phyloP scores from a whole-genome alignment of 2,888 invertebrate genomes.

The Alviniconcha strummeri region DNA sequence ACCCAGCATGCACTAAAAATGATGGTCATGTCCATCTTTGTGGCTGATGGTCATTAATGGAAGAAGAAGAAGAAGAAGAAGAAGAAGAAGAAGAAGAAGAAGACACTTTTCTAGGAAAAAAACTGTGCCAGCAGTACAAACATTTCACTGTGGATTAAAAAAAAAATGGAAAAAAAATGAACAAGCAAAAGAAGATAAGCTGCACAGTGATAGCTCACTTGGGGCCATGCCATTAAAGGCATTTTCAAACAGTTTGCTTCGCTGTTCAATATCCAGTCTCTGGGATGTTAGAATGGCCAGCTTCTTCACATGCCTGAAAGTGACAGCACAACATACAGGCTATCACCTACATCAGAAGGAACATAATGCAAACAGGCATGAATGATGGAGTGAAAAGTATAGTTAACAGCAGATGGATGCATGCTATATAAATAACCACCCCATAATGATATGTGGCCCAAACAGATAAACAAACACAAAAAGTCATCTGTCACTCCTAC shows the following conservation, averaged over 20 bases:
- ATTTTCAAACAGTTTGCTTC: conserved; percentile 26
- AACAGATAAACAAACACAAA: no score
- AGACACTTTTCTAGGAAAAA: neutral
- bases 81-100: neutral
- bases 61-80: neutral
- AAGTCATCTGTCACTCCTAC: no score
- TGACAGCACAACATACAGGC: no score
- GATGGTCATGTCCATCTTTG: no score
- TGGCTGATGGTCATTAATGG: no score
- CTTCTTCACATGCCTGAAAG: conserved; percentile 27
- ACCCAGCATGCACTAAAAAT: no score
- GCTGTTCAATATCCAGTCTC: conserved; percentile 21
- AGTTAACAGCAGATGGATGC: no score
- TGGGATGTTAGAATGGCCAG: conserved; percentile 11
- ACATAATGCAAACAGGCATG: no score
- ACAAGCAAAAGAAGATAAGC: neutral
- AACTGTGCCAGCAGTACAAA: neutral
- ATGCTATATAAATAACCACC: no score
- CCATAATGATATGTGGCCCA: no score
- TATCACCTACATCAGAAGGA: no score
- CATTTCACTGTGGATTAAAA: neutral
- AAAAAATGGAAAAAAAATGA: neutral
- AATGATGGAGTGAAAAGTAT: no score
- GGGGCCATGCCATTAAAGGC: conserved; percentile 23
- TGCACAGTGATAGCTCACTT: neutral